Conservation (phyloP, 2,797 vertebrate genomes). For the Propithecus deckenii region DNA sequence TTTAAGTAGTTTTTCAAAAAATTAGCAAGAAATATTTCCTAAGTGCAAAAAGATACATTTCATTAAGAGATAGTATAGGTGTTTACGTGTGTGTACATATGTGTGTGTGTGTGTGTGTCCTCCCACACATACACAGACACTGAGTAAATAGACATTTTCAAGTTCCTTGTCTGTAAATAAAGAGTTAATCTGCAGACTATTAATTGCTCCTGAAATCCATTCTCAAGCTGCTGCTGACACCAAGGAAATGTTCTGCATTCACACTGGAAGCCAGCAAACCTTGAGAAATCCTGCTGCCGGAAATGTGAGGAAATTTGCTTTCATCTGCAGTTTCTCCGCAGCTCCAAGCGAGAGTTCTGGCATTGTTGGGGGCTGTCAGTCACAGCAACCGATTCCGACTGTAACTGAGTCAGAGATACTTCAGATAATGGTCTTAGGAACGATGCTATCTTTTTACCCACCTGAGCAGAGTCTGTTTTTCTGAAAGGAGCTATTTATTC, state of each 20-base stretch:
- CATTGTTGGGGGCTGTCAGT: slow-evolving; percentile 62
- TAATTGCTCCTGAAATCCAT: slow-evolving; percentile 47
- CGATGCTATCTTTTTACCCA: slow-evolving; percentile 65
- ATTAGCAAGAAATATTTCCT: not conserved
- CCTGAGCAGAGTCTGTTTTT: slow-evolving; percentile 38
- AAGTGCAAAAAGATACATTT: not conserved
- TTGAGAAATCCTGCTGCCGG: slow-evolving; percentile 65
- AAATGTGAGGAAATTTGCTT: slow-evolving; percentile 62
- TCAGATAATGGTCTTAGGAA: slow-evolving; percentile 58
- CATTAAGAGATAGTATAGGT: not conserved
- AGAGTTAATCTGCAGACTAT: slow-evolving; percentile 22
- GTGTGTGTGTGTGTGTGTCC: not conserved
- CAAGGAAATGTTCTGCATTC: slow-evolving; percentile 56
- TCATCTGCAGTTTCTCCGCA: slow-evolving; percentile 71
- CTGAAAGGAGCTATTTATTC: slow-evolving; percentile 73
- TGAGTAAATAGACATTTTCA: not conserved
- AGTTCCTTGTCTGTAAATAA: not conserved
- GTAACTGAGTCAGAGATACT: slow-evolving; percentile 62
- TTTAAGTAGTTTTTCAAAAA: not conserved
- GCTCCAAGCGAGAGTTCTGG: slow-evolving; percentile 48
- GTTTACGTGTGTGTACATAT: too few relatives aligned
- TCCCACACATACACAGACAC: not conserved
- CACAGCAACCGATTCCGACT: not conserved
- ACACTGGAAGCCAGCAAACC: slow-evolving; percentile 51
- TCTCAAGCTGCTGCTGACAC: slow-evolving; percentile 33